Conservation (phyloP, 2,888 invertebrate genomes). For the Lasioglossum figueresi region DNA sequence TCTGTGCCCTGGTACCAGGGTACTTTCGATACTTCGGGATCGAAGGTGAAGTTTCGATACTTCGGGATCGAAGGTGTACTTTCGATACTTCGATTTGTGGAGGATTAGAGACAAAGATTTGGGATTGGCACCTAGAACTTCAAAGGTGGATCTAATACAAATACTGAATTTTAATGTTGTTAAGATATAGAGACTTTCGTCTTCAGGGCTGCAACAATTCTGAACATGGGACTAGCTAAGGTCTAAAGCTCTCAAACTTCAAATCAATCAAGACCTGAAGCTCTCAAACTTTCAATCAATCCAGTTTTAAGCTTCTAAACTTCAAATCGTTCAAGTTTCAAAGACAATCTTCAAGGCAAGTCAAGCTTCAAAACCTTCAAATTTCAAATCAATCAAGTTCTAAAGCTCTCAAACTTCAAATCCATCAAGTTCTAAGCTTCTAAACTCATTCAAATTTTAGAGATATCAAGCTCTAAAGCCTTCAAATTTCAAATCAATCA, state of each 20-base stretch:
- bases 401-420: neutral
- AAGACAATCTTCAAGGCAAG: too few relatives aligned
- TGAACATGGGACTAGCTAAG: too few relatives aligned
- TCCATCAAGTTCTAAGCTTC: too few relatives aligned
- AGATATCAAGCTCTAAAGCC: neutral
- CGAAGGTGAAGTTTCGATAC: neutral
- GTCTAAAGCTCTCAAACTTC: too few relatives aligned
- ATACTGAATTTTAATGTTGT: too few relatives aligned
- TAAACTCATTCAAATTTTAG: neutral
- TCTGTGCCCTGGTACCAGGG: neutral
- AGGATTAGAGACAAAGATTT: neutral
- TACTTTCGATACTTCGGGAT: neutral
- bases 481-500: too few relatives aligned
- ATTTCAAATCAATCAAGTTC: neutral
- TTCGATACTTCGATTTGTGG: neutral
- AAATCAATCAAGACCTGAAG: neutral
- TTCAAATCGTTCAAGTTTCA: neutral
- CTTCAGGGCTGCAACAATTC: too few relatives aligned
- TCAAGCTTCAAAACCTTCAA: too few relatives aligned
- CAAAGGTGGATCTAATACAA: too few relatives aligned
- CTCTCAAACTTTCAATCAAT: neutral
- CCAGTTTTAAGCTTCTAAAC: too few relatives aligned
- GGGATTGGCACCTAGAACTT: too few relatives aligned
- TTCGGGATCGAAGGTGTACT: neutral
- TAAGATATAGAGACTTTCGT: too few relatives aligned